phyloP scores from a whole-genome alignment of 2,113 vertebrate genomes.

The Setophaga kirtlandii region DNA sequence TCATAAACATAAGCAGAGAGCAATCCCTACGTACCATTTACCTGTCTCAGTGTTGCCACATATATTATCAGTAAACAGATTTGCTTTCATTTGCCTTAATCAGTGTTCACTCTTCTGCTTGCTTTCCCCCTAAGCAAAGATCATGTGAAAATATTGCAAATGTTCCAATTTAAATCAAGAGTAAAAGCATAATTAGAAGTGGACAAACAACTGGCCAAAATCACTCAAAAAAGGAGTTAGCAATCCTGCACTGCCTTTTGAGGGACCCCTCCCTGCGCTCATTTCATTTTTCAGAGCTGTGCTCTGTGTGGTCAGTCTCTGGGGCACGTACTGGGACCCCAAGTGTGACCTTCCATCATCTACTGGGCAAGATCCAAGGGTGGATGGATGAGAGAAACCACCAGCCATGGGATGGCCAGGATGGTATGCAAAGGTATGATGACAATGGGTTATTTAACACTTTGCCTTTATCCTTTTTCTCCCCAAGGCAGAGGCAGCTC shows the following conservation, averaged over 20 bases:
- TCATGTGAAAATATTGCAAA: neutral
- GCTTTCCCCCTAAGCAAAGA: neutral
- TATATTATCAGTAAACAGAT: slow-evolving; percentile 19
- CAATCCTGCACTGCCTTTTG: neutral
- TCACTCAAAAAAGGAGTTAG: neutral
- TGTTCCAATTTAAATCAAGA: neutral
- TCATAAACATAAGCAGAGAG: neutral
- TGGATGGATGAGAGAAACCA: neutral
- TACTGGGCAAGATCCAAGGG: neutral
- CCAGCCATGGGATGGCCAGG: accelerated
- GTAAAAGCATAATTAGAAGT: neutral
- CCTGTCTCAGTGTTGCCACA: neutral
- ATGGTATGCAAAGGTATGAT: neutral
- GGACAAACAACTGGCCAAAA: neutral
- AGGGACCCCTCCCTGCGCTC: accelerated
- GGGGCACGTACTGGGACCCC: neutral
- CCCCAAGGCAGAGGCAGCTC: neutral
- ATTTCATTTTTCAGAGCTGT: neutral
- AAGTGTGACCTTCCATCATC: neutral
- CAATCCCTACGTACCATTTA: neutral
- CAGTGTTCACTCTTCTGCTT: slow-evolving; percentile 22
- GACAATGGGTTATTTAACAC: neutral
- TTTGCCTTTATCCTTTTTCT: neutral
- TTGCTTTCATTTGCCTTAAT: slow-evolving; percentile 34
- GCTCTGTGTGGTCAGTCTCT: neutral